Conservation (phyloP, 2,797 vertebrate genomes). For the Lutjanus argentimaculatus region DNA sequence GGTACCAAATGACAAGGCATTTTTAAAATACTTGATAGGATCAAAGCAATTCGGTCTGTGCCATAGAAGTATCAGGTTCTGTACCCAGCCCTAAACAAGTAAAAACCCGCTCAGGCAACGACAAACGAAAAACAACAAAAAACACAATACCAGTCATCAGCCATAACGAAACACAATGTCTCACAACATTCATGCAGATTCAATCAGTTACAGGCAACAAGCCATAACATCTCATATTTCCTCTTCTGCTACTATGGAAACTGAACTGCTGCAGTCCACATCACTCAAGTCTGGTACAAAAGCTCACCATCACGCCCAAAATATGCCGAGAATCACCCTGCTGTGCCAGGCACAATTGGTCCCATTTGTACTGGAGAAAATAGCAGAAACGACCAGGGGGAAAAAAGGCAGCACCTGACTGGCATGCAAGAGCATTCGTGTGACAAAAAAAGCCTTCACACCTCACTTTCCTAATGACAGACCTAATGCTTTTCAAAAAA, state of each 20-base stretch:
- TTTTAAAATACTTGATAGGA: too few relatives aligned
- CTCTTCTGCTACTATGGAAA: constrained; percentile 65
- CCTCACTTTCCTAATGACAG: constrained; percentile 58
- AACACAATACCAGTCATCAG: constrained; percentile 18
- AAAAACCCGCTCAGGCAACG: too few relatives aligned
- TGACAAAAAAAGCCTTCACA: constrained; percentile 40
- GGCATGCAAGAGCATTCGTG: constrained; percentile 21
- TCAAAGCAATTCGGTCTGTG: too few relatives aligned
- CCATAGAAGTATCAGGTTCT: too few relatives aligned
- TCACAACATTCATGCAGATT: constrained; percentile 59
- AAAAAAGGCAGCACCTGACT: constrained; percentile 28
- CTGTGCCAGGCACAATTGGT: constrained; percentile 51
- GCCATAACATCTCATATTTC: constrained; percentile 49
- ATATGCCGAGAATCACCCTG: constrained; percentile 52
- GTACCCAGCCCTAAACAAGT: too few relatives aligned
- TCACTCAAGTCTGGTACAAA: constrained; percentile 52
- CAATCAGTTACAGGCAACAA: constrained; percentile 63
- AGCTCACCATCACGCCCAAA: constrained; percentile 36
- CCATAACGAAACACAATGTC: constrained; percentile 46
- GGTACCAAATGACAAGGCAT: too few relatives aligned
- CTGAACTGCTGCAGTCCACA: constrained; percentile 43
- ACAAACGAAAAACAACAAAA: too few relatives aligned
- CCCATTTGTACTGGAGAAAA: constrained; percentile 46
- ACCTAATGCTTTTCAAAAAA: constrained; percentile 63
- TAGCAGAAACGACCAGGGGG: constrained; percentile 35